These are phyloP conservation scores for Ostrea denselamellosa DNA, from an alignment of 1,140 invertebrate genomes.

Conservation along the genomic window DNA sequence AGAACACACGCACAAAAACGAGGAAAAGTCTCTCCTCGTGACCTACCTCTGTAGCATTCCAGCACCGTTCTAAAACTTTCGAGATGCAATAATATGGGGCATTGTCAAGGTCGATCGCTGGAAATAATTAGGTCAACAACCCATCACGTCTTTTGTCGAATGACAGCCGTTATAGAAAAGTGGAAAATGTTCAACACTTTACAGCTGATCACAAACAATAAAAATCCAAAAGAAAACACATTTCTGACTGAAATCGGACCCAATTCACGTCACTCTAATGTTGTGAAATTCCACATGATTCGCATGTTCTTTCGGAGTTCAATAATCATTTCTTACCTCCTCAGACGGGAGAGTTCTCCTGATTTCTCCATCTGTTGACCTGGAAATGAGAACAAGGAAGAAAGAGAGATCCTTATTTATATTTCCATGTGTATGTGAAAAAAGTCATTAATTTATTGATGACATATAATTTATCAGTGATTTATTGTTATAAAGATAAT, in stretches of 20 bases:
- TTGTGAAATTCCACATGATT: constrained; percentile 32
- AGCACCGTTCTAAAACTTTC: neutral
- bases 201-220: neutral
- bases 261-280: neutral
- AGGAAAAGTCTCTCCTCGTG: neutral
- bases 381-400: neutral
- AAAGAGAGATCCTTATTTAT: neutral
- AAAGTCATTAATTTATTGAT: no score
- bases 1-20: neutral
- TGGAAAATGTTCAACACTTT: neutral
- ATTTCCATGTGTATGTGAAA: no score
- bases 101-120: constrained; percentile 10
- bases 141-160: neutral
- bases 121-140: constrained; percentile 17
- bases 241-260: neutral
- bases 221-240: neutral
- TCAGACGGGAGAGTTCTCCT: neutral
- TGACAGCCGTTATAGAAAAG: neutral
- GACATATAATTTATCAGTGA: neutral
- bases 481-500: no score
- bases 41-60: constrained; percentile 19
- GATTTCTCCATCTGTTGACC: neutral
- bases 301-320: constrained; percentile 3
- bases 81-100: neutral
- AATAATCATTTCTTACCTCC: constrained; percentile 23